phyloP scores from a whole-genome alignment of 2,888 invertebrate species.

The Morinoia aosen region DNA sequence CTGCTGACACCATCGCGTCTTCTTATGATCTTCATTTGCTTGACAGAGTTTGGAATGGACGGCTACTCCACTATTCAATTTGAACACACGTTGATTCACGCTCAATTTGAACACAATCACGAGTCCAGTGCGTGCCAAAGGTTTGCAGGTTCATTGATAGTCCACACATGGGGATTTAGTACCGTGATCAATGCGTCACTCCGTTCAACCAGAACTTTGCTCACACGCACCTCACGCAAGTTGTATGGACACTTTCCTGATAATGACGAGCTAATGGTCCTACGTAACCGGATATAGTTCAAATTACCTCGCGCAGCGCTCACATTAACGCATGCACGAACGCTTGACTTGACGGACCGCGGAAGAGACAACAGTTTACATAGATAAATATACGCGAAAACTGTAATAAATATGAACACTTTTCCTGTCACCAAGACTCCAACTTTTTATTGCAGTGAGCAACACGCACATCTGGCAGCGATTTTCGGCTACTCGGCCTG shows the following conservation, averaged over 20 bases:
- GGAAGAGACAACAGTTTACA: not conserved
- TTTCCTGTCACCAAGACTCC: not conserved
- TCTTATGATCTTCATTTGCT: not conserved
- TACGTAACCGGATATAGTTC: not conserved
- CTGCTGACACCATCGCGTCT: not conserved
- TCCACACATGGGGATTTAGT: not conserved
- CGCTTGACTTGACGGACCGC: not conserved
- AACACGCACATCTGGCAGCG: not conserved
- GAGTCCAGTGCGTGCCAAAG: not conserved
- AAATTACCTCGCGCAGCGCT: not conserved
- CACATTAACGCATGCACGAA: not conserved
- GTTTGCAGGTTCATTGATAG: not conserved
- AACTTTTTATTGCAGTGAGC: not conserved
- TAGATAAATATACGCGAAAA: not conserved
- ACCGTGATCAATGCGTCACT: not conserved
- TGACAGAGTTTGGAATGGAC: not conserved
- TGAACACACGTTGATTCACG: not conserved
- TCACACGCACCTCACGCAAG: not conserved
- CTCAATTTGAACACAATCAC: not conserved
- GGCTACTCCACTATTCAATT: not conserved
- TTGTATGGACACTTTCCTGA: not conserved
- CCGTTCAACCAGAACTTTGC: not conserved
- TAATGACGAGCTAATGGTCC: not conserved
- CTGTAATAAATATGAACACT: not conserved
- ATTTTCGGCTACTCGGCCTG: not conserved